Conservation (phyloP, 1,140 invertebrate genomes). For the Leptinotarsa undecemlineata region DNA sequence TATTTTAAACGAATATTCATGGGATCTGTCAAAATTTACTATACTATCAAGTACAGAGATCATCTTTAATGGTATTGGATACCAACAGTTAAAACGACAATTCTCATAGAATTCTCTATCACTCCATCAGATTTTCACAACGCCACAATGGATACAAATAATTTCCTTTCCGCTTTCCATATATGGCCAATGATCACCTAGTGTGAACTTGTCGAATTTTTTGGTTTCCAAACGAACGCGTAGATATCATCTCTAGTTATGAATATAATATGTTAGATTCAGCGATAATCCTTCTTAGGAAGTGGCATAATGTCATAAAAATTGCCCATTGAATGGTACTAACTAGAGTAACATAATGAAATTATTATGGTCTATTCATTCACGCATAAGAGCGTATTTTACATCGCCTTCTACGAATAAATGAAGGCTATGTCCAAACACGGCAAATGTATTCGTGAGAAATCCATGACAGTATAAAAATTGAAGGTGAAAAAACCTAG, state of each 20-base stretch:
- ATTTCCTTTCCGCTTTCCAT: not conserved
- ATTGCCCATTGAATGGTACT: slow-evolving; percentile 3
- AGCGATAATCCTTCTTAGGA: not conserved
- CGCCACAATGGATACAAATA: not conserved
- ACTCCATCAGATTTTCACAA: not conserved
- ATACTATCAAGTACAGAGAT: no score
- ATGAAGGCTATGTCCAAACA: slow-evolving; percentile 7
- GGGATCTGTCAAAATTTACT: no score
- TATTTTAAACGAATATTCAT: no score
- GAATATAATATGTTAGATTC: not conserved
- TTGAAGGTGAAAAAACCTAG: not conserved
- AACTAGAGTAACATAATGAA: not conserved
- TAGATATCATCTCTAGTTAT: not conserved
- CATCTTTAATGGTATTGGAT: no score
- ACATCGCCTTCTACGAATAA: slow-evolving; percentile 2
- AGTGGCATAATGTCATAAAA: not conserved
- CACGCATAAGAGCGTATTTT: not conserved
- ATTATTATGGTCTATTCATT: slow-evolving; percentile 1
- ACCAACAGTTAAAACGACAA: no score
- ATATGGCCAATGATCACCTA: not conserved
- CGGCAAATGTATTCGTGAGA: slow-evolving; percentile 2
- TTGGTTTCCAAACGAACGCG: not conserved
- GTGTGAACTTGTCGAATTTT: not conserved
- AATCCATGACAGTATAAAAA: not conserved
- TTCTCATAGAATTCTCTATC: no score